Percentiles rank a stretch among this genome's conserved stretches.
phyloP scores from a whole-genome alignment of 2,797 vertebrate genomes.

The Rhodeus uyekii region DNA sequence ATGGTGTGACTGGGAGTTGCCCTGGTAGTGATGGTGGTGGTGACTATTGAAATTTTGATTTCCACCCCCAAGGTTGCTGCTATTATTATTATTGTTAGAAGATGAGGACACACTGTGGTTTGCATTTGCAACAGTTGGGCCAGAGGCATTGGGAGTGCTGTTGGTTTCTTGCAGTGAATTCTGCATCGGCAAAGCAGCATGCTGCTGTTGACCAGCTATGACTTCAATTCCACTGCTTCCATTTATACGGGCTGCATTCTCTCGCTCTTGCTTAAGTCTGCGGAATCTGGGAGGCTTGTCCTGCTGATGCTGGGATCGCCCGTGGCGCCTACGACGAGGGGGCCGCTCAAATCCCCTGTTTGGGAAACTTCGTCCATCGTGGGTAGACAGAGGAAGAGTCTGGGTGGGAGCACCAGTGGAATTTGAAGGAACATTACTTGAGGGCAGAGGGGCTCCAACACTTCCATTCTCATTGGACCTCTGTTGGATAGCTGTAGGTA shows the following conservation, averaged over 20 bases:
- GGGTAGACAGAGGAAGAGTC: conserved; percentile 55
- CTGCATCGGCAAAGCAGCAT: conserved; percentile 65
- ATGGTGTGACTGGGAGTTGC: conserved; percentile 65
- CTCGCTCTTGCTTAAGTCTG: conserved; percentile 86
- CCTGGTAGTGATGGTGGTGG: conserved; percentile 75
- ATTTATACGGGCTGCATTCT: conserved; percentile 85
- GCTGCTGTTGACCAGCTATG: conserved; percentile 55
- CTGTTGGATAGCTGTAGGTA: conserved; percentile 58
- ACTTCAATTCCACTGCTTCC: conserved; percentile 71
- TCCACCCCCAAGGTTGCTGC: conserved; percentile 66
- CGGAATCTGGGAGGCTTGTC: conserved; percentile 93
- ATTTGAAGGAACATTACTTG: conserved; percentile 63
- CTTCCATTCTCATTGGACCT: conserved; percentile 74
- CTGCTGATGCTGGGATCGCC: conserved; percentile 90
- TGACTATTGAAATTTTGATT: conserved; percentile 71
- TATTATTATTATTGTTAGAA: conserved; percentile 67
- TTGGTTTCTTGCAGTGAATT: conserved; percentile 74
- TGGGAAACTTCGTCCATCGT: conserved; percentile 65
- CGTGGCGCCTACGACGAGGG: conserved; percentile 82
- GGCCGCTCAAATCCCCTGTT: conserved; percentile 80
- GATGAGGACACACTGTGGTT: conserved; percentile 67
- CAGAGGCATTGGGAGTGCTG: conserved; percentile 58
- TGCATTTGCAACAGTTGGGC: conserved; percentile 62
- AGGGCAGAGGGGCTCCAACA: conserved; percentile 60
- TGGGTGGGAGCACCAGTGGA: conserved; percentile 62